phyloP scores from a whole-genome alignment of 2,113 vertebrate species.

The Todiramphus saurophagus region DNA sequence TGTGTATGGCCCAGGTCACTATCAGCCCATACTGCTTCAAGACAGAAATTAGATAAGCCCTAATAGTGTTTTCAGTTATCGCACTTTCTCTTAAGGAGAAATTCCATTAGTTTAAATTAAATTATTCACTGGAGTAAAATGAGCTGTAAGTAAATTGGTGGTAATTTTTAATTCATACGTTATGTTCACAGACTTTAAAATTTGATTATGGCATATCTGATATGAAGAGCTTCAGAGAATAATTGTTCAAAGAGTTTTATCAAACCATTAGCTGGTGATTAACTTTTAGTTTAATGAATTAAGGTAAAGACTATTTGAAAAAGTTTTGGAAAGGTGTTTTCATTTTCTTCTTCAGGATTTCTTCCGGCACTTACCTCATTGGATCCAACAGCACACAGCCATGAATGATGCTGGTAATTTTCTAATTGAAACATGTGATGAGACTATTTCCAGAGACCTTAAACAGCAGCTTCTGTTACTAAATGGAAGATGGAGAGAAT shows the following conservation, averaged over 20 bases:
- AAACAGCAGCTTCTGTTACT: slow-evolving; percentile 94
- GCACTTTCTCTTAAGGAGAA: neutral
- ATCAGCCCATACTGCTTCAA: neutral
- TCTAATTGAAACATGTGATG: slow-evolving; percentile 95
- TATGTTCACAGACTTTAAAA: neutral
- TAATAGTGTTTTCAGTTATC: neutral
- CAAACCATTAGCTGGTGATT: neutral
- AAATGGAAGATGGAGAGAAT: slow-evolving; percentile 83
- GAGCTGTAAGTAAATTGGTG: neutral
- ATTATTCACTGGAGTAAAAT: neutral
- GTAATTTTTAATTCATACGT: neutral
- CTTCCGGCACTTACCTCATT: slow-evolving; percentile 76
- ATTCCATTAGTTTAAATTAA: neutral
- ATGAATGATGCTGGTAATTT: slow-evolving; percentile 99
- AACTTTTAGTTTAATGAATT: neutral
- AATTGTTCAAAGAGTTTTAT: neutral
- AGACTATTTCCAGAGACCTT: slow-evolving; percentile 92
- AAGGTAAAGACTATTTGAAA: neutral
- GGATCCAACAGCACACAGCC: slow-evolving; percentile 95
- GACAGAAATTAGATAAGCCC: neutral
- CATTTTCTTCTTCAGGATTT: slow-evolving; percentile 72
- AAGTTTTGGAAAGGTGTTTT: neutral
- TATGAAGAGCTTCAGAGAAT: neutral
- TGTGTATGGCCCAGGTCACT: neutral
- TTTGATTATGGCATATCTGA: neutral